Conservation (phyloP, 1,140 invertebrate species). For the Lepidotrigona ventralis region DNA sequence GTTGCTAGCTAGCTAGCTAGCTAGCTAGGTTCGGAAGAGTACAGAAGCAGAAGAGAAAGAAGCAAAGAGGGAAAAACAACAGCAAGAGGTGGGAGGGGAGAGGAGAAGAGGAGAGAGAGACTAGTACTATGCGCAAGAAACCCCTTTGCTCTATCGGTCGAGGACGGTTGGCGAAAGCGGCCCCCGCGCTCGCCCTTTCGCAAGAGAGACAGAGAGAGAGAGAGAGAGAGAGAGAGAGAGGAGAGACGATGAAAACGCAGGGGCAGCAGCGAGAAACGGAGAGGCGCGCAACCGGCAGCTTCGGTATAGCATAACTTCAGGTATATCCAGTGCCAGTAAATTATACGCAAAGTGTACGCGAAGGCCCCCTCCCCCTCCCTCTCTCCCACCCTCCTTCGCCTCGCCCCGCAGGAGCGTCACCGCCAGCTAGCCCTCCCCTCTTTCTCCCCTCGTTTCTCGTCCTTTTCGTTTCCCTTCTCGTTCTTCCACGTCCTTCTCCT, state of each 20-base stretch:
- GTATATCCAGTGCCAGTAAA: slow-evolving; percentile 80
- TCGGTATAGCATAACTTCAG: slow-evolving; percentile 79
- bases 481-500: slow-evolving; percentile 48
- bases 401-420: slow-evolving; percentile 50
- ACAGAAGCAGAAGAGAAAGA: slow-evolving; percentile 30
- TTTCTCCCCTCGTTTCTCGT: slow-evolving; percentile 64
- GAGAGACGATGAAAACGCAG: slow-evolving; percentile 19
- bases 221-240: slow-evolving; percentile 52
- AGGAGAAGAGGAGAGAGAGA: neutral
- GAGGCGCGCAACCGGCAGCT: slow-evolving; percentile 63
- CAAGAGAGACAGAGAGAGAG: slow-evolving; percentile 22
- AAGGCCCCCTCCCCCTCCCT: slow-evolving; percentile 71
- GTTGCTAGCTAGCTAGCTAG: neutral
- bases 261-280: slow-evolving; percentile 32
- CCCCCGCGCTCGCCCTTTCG: too few species aligned
- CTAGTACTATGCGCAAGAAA: slow-evolving; percentile 27
- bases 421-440: slow-evolving; percentile 62
- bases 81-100: too few species aligned
- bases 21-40: neutral
- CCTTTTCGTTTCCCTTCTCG: slow-evolving; percentile 58
- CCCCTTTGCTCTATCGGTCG: slow-evolving; percentile 55
- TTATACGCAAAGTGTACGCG: slow-evolving; percentile 81
- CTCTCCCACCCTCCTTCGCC: slow-evolving; percentile 63
- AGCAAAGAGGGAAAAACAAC: slow-evolving; percentile 28
- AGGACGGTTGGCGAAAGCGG: slow-evolving; percentile 32